Base-by-base conservation (phyloP, 1,140 invertebrate genomes). In the Orius insidiosus region DNA sequence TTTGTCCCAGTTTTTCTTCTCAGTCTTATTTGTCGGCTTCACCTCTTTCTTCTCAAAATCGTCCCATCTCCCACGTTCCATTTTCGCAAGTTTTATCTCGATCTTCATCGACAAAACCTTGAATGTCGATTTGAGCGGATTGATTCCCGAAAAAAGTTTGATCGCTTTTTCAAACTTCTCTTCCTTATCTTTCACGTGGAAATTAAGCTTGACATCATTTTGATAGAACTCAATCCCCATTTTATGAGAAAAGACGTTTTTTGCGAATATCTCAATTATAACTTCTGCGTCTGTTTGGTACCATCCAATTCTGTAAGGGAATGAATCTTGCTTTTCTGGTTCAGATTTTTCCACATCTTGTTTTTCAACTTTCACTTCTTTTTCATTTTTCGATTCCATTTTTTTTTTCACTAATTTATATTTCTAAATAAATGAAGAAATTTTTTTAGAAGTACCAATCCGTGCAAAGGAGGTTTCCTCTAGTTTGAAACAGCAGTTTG, bases 61-160 rank as follows among this genome's bases (percentile, higher is more conserved):
- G 2, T 67, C 56, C 94, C 94, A 98, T 39, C 74, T 75, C 11
- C 79, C 76, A 2, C 78, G 67, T 55, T 90, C 84, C 1, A 72
- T 75, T 67, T 98, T 97, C 50, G 77, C 81, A 56, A 98, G 58
- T 56, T 85, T 90, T 9, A 98, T 83, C 67, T 98, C 94, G 11
- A 96, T 76, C 74, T 98, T 98, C n/a, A 88, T 83, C 40, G 80
- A 79, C 51, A 80, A 68, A 76, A 96, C 84, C 10, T 72, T 73
- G 1, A 80, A 82, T 52, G 63, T 69, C 56, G 84, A 83, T 46
- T 74, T 67, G 32, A 63, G 62, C 9, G 85, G 68, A 59, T 77
- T 67, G 13, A 87, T 67, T 42, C 84, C 66, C 82, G 86, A 53
- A 14, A 37, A 35, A 11, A 10, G 8, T n/a, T 36, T 3, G 14